Evolutionary conservation across 2,888 invertebrate genomes (phyloP), one percentile per base, ranked within the genome.

Genomic region (Amphipyra tragopoginis): DNA sequence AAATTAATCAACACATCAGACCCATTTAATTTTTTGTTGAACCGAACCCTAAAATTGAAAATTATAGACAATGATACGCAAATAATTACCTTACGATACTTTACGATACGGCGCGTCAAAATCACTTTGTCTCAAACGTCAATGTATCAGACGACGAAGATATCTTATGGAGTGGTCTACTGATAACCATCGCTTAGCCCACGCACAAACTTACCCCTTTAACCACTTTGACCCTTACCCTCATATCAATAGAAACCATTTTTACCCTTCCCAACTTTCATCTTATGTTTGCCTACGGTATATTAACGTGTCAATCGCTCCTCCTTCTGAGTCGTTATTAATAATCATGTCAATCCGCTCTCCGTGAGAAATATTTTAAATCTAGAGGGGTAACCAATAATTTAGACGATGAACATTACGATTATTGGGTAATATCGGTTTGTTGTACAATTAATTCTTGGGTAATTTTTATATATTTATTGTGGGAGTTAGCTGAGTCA

Each of bases 251-350:
- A 90, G 62, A 61, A 70, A 49, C 43, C 7, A 76, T 60, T 81
- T 75, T 86, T 1, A 29, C 0, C n/a, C 57, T 57, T 54, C n/a
- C 6, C 13, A 53, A 9, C 15, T 11, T 33, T 36, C 40, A 53
- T 7, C 1, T 43, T 66, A 72, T 63, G 36, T 71, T 82, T 77
- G 88, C 84, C 59, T 73, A 77, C 75, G 74, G 83, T 86, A 86
- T 89, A 91, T 91, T 92, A 92, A 93, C 85, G 91, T 92, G 93
- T 93, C 93, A 92, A 93, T 89, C 90, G 92, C 92, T 85, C 91
- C 91, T 92, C 89, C 89, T 87, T 82, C 86, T 68, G 49, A 87
- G 80, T 82, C 81, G 84, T 88, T 92, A 92, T 92, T 92, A 93
- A 92, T 93, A 93, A 93, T 90, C 90, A 89, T 91, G 93, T 93